These are phyloP conservation scores for Onychostoma macrolepis DNA, from an alignment of 2,113 vertebrate genomes.

Conservation along the genomic window DNA sequence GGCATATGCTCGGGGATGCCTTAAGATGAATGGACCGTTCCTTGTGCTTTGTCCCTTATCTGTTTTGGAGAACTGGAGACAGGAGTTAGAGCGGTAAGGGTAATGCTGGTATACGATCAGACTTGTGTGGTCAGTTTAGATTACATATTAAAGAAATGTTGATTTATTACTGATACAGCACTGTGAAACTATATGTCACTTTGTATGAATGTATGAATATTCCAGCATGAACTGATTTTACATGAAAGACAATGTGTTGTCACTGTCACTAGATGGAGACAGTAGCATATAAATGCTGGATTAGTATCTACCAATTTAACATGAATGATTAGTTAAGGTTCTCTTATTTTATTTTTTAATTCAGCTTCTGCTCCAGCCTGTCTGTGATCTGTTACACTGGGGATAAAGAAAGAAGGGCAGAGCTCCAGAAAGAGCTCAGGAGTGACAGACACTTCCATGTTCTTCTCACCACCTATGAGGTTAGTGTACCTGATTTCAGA, in stretches of 20 bases:
- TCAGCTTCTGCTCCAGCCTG: slow-evolving; percentile 84
- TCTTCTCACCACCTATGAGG: slow-evolving; percentile 91
- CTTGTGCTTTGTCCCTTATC: slow-evolving; percentile 90
- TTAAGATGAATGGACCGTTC: slow-evolving; percentile 77
- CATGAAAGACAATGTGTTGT: neutral
- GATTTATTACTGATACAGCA: neutral
- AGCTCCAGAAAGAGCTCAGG: slow-evolving; percentile 74
- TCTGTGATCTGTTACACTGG: slow-evolving; percentile 81
- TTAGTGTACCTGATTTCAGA: slow-evolving; percentile 54
- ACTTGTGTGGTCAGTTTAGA: neutral
- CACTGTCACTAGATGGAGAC: slow-evolving; percentile 43
- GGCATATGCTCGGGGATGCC: slow-evolving; percentile 78
- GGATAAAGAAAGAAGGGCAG: slow-evolving; percentile 81
- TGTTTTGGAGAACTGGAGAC: slow-evolving; percentile 89
- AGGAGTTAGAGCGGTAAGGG: slow-evolving; percentile 83
- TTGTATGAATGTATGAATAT: neutral
- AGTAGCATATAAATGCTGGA: slow-evolving; percentile 5
- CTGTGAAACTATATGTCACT: too few relatives aligned
- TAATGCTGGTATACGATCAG: neutral
- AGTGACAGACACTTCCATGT: slow-evolving; percentile 67
- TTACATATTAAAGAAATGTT: neutral
- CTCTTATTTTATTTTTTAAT: neutral
- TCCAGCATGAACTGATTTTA: neutral
- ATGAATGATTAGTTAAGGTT: neutral
- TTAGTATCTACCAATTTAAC: neutral